These are phyloP conservation scores for Oenanthe melanoleuca DNA, from an alignment of 2,113 vertebrate genomes.

Conservation along the genomic window DNA sequence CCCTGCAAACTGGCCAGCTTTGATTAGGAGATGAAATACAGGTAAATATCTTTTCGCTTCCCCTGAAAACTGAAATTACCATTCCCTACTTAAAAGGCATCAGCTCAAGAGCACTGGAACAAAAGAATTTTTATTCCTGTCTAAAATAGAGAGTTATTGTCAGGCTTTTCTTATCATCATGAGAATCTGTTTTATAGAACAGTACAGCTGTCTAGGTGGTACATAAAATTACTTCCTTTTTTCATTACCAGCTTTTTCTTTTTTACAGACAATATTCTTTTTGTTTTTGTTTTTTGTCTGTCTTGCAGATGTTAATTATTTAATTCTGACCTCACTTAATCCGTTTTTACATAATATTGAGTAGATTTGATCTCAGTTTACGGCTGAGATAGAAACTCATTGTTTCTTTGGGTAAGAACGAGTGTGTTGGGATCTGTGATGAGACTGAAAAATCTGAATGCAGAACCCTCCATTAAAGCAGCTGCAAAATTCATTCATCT, in stretches of 20 bases:
- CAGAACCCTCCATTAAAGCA: background rate
- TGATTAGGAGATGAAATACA: conserved; percentile 25
- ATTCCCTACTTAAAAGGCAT: background rate
- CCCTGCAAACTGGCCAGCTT: background rate
- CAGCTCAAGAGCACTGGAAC: background rate
- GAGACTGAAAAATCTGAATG: conserved; percentile 9
- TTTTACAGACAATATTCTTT: background rate
- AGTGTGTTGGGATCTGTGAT: background rate
- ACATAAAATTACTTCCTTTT: background rate
- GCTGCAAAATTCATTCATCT: background rate
- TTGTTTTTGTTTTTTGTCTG: background rate
- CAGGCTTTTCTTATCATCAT: background rate
- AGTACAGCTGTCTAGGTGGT: conserved; percentile 20
- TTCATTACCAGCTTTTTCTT: background rate
- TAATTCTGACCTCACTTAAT: background rate
- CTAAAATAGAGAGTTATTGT: background rate
- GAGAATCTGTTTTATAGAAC: background rate
- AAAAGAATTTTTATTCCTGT: conserved; percentile 14
- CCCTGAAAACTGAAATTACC: background rate
- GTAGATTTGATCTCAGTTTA: background rate
- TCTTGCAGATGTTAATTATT: background rate
- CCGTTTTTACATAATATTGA: background rate
- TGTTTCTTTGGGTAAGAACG: background rate
- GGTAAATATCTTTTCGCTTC: background rate
- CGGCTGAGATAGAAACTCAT: background rate